These are phyloP conservation scores for Pantherophis vulpinus DNA, from an alignment of 2,797 vertebrate genomes.

Conservation along the genomic window DNA sequence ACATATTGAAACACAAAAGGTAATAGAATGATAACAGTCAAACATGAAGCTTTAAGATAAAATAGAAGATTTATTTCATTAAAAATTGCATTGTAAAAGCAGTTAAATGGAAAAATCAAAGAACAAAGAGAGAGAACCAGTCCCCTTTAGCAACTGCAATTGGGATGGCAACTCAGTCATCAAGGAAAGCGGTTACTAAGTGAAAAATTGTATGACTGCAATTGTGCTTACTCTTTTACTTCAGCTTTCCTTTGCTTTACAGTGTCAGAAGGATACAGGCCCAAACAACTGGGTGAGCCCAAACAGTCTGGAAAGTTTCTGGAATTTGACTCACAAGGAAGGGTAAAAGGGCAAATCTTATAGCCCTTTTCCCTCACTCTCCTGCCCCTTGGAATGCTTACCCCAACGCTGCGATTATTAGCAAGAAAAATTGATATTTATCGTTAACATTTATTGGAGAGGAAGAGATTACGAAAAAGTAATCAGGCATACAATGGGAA, in stretches of 20 bases:
- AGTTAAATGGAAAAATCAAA: neutral
- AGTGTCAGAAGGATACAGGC: neutral
- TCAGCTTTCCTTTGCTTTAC: neutral
- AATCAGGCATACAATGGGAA: neutral
- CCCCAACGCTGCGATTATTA: neutral
- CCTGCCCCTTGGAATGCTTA: neutral
- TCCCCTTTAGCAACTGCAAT: neutral
- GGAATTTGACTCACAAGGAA: neutral
- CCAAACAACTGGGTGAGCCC: neutral
- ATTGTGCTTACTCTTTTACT: neutral
- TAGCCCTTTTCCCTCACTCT: neutral
- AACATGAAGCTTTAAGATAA: neutral
- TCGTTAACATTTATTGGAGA: neutral
- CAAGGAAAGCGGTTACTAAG: neutral
- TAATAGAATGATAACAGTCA: constrained; percentile 54
- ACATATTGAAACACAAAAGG: constrained; percentile 98
- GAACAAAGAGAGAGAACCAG: neutral
- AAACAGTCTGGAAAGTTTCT: neutral
- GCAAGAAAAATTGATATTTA: neutral
- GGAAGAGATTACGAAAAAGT: neutral
- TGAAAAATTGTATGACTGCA: neutral
- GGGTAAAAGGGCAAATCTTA: neutral
- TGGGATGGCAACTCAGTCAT: neutral
- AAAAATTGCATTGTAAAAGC: neutral
- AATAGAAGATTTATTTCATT: neutral